These are phyloP conservation scores for Saxicola maurus DNA, from an alignment of 2,797 vertebrate genomes.

Conservation along the genomic window DNA sequence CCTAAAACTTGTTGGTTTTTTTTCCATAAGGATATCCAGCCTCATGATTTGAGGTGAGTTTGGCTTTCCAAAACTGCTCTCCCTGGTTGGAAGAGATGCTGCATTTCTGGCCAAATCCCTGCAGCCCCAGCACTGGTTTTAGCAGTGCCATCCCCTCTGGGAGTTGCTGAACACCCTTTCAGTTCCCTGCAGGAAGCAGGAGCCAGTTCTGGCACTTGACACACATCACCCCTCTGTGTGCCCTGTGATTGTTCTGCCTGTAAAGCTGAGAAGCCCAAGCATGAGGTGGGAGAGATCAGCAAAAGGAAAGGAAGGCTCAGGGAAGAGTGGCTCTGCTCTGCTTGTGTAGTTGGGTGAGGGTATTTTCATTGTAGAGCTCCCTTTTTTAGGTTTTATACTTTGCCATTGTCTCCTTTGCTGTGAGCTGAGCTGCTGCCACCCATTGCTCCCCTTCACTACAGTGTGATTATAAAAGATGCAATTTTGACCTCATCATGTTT, in stretches of 20 bases:
- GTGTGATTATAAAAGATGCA: background rate
- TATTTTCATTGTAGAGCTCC: background rate
- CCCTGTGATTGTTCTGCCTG: background rate
- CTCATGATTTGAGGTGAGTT: background rate
- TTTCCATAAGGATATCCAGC: background rate
- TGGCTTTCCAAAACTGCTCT: background rate
- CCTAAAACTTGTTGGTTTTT: background rate
- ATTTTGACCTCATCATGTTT: background rate
- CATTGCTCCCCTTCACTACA: background rate
- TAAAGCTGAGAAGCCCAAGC: background rate
- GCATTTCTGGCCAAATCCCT: background rate
- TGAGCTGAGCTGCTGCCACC: background rate
- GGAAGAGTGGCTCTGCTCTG: background rate
- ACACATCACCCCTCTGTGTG: accelerated
- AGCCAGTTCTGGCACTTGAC: background rate
- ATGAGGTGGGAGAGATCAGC: background rate
- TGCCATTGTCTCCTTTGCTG: background rate
- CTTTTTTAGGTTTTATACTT: background rate
- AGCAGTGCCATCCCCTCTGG: background rate
- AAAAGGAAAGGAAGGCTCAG: background rate
- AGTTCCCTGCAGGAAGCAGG: background rate
- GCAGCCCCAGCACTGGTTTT: background rate
- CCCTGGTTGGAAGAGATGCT: background rate
- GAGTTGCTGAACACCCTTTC: background rate
- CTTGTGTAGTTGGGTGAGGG: background rate